phyloP scores from a whole-genome alignment of 2,888 invertebrate species.

The Oscheius sp. region DNA sequence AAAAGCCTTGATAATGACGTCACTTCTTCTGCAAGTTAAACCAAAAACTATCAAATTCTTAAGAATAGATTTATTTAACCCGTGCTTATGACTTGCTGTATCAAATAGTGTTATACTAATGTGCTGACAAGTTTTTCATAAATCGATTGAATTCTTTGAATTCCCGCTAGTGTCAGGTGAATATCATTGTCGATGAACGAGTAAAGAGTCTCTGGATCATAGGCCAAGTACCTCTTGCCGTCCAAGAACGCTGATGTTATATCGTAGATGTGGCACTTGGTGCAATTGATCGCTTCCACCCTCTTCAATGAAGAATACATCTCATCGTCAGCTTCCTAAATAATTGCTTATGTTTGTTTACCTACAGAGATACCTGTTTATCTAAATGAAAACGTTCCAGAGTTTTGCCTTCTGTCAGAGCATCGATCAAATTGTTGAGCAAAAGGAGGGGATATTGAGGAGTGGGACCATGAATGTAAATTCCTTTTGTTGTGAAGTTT shows the following conservation, averaged over 20 bases:
- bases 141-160: neutral
- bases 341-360: neutral
- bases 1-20: too few species aligned
- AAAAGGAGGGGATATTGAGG: neutral
- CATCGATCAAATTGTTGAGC: conserved; percentile 11
- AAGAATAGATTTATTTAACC: too few species aligned
- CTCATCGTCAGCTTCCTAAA: conserved; percentile 22
- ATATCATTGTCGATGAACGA: conserved; percentile 16
- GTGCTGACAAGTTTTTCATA: neutral
- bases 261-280: neutral
- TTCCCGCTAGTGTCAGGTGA: conserved; percentile 2
- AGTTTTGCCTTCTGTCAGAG: neutral
- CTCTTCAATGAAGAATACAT: neutral
- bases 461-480: conserved; percentile 8
- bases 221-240: neutral
- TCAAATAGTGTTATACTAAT: neutral
- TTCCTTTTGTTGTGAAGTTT: neutral
- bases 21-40: too few species aligned
- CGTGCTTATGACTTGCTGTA: neutral
- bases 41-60: too few species aligned
- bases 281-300: neutral
- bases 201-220: neutral
- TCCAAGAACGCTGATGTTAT: neutral
- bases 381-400: neutral
- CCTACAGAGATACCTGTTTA: neutral